phyloP scores from a whole-genome alignment of 2,113 vertebrate genomes.

The Nannobrachium achirus region DNA sequence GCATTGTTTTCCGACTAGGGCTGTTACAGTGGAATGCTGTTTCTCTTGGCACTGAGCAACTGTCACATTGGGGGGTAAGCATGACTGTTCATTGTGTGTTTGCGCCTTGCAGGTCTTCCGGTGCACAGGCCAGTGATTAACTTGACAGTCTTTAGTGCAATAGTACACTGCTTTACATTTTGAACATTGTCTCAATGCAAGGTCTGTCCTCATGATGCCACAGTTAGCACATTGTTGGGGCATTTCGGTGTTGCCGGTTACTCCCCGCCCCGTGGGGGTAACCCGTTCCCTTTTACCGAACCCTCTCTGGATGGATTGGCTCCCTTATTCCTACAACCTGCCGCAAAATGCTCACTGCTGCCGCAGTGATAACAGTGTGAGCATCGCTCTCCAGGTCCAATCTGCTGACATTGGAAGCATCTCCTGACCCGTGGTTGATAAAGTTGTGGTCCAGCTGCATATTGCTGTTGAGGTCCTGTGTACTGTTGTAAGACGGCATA shows the following conservation, averaged over 20 bases:
- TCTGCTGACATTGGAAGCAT: too few species aligned
- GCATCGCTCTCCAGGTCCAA: too few species aligned
- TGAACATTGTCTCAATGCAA: constrained; percentile 1
- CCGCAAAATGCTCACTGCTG: too few species aligned
- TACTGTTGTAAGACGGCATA: too few species aligned
- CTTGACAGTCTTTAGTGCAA: constrained; percentile 2
- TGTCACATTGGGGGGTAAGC: neutral
- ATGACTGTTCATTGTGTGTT: neutral
- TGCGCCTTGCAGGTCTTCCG: neutral
- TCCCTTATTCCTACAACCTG: too few species aligned
- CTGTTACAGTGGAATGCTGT: neutral
- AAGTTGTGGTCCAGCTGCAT: too few species aligned
- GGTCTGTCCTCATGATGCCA: neutral
- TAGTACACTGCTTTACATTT: constrained; percentile 7
- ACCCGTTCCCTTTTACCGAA: too few species aligned
- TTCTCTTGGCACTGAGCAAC: too few species aligned
- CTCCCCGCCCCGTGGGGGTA: neutral
- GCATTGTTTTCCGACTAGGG: constrained; percentile 15
- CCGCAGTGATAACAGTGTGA: too few species aligned
- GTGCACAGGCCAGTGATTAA: constrained; percentile 4
- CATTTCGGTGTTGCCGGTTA: neutral
- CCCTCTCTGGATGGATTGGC: too few species aligned
- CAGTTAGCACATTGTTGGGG: constrained; percentile 14
- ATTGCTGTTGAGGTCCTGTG: too few species aligned
- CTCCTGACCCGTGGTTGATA: too few species aligned